These are phyloP conservation scores for Lasioglossum lativentre DNA, from an alignment of 2,888 invertebrate genomes.

Conservation along the genomic window DNA sequence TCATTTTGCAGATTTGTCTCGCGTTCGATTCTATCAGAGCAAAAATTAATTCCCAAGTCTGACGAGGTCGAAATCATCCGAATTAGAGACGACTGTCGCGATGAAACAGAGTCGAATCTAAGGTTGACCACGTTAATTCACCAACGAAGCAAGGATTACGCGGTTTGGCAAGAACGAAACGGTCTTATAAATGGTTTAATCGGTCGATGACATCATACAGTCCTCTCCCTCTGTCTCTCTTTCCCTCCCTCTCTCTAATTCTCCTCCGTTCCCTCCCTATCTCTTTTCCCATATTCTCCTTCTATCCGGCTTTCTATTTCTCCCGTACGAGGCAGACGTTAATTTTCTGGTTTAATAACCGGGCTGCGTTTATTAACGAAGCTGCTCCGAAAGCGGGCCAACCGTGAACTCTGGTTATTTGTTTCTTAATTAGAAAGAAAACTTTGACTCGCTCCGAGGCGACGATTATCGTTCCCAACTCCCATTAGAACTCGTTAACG, in stretches of 20 bases:
- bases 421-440: conserved; percentile 84
- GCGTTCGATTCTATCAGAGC: too few species aligned
- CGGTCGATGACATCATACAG: conserved; percentile 43
- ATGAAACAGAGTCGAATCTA: background rate
- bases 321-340: conserved; percentile 76
- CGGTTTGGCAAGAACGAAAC: conserved; percentile 38
- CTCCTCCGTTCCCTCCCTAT: background rate
- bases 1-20: background rate
- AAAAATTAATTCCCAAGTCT: too few species aligned
- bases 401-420: conserved; percentile 79
- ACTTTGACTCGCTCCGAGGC: conserved; percentile 80
- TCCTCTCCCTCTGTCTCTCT: background rate
- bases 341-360: conserved; percentile 81
- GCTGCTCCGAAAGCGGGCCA: conserved; percentile 79
- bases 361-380: conserved; percentile 78
- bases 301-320: conserved; percentile 66
- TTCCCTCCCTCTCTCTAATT: background rate
- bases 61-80: background rate
- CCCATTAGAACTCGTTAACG: conserved; percentile 84
- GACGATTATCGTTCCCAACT: conserved; percentile 83
- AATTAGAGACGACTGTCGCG: background rate
- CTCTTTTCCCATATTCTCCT: conserved; percentile 37
- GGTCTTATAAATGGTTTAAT: conserved; percentile 51
- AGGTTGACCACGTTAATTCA: background rate
- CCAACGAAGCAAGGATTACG: background rate